Evolutionary conservation across 2,113 vertebrate genomes (phyloP), one percentile per base, ranked within the genome.

Genomic region (Apodemus sylvaticus): DNA sequence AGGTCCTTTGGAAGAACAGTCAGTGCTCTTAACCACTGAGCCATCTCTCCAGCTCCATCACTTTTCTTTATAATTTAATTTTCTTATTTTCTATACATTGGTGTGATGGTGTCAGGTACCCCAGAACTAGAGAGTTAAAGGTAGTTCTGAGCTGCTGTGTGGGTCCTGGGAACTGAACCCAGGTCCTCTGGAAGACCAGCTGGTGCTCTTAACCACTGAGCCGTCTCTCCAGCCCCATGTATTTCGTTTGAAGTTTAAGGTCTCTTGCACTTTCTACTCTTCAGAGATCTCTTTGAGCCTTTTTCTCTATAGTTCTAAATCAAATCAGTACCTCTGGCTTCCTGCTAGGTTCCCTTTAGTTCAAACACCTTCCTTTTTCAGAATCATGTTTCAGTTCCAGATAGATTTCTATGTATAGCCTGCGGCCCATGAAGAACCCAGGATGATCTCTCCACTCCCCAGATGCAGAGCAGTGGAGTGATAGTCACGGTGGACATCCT

Each of bases 351-450:
- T n/a, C 78, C 20, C 5, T 20, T 2, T 64, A 77, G 11, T 79
- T 92, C 51, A 71, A 73, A 26, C 58, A 17, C 14, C n/a, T 96
- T 94, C 29, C 34, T 77, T 93, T 90, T 87, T 68, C 58, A 77
- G 45, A 95, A 87, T 76, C 22, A 20, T 48, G 13, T 71, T 77
- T 76, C 24, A 60, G 24, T 90, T 90, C 74, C 34, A 31, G 62
- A 1, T 68, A 7, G 14, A 55, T 96, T 91, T 66, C 31, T 45
- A 26, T 10, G 2, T 12, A 26, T 7, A 36, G 36, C 11, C 26
- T 89, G 10, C 14, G 5, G 26, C 12, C n/a, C 79, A 51, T 16
- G 51, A 22, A 82, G 76, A 85, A n/a, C 12, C 48, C 26, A 58
- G 19, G 29, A 26, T 42, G 73, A 8, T 55, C 45, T 64, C 42